Evolutionary conservation across 2,113 vertebrate genomes (phyloP), one percentile per base, ranked within the genome.

Genomic region (Lamprologus ornatipinnis): DNA sequence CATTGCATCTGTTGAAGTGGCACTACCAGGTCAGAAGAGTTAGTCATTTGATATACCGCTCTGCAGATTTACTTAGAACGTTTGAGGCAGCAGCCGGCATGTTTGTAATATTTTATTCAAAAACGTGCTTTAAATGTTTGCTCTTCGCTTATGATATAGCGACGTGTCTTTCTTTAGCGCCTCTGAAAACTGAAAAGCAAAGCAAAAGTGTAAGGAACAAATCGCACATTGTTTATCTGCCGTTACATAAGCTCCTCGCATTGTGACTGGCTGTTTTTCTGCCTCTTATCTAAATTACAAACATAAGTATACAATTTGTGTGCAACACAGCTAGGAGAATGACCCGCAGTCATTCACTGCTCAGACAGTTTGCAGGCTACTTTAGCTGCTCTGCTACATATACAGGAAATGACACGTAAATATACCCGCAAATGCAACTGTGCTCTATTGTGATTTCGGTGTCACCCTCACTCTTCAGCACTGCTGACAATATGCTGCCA

Each of bases 231-330:
- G 45, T 54, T 83, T 26, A 9, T 37, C 81, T 68, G 28, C 40
- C 8, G 9, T 47, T 60, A 33, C 45, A 51, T 51, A 78, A 78
- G 26, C 26, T 5, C 73, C 10, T 51, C 45, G 0, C 73, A 13
- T 78, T 51, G 0, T n/a, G 15, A 51, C 26, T 2, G 70, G 23
- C 23, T 78, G 26, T 8, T 78, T 78, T 31, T 45, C 15, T 78
- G 45, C 47, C 73, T 78, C 73, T 78, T 78, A 78, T 78, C 70
- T 78, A 78, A 78, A 31, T 78, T 4, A 51, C 45, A 51, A 78
- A 19, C 73, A 33, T 49, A 49, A 75, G 42, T 49, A 28, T 31
- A n/a, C 17, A 78, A 51, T 78, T 78, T 78, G 73, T n/a, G 15
- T 78, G 45, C 45, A 7, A n/a, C 73, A n/a, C 45, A 51, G 73